phyloP scores from a whole-genome alignment of 2,113 vertebrate species.

The Lamprotornis superbus region DNA sequence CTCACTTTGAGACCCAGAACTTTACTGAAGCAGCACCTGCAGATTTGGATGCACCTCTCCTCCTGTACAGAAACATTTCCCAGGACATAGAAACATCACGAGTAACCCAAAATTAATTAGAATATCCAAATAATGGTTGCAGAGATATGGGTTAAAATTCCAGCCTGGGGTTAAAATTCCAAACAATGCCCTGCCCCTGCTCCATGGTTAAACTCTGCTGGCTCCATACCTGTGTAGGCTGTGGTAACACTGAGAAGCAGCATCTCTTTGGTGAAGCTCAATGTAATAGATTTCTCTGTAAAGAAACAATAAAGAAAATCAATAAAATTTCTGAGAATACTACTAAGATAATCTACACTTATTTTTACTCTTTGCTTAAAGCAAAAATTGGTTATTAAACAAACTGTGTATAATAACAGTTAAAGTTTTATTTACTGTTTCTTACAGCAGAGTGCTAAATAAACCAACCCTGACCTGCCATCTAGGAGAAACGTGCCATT shows the following conservation, averaged over 20 bases:
- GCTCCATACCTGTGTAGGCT: constrained; percentile 87
- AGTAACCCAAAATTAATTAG: neutral
- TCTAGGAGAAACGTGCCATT: neutral
- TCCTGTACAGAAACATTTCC: neutral
- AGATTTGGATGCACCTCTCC: neutral
- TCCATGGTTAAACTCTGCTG: neutral
- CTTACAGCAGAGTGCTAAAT: neutral
- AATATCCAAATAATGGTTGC: neutral
- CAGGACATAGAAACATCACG: neutral
- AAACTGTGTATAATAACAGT: neutral
- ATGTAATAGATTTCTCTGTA: constrained; percentile 84
- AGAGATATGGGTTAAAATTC: neutral
- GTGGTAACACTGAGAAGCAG: constrained; percentile 88
- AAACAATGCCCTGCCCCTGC: neutral
- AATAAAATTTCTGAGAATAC: neutral
- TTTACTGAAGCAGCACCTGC: neutral
- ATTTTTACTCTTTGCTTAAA: neutral
- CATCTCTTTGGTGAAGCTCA: constrained; percentile 91
- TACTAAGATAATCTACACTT: neutral
- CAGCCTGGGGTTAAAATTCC: neutral
- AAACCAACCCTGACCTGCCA: neutral
- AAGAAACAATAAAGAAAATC: neutral
- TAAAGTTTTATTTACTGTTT: neutral
- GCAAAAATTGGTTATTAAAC: neutral
- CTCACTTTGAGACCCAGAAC: neutral